Conservation (phyloP, 2,888 invertebrate genomes). For the Helicoverpa assulta region DNA sequence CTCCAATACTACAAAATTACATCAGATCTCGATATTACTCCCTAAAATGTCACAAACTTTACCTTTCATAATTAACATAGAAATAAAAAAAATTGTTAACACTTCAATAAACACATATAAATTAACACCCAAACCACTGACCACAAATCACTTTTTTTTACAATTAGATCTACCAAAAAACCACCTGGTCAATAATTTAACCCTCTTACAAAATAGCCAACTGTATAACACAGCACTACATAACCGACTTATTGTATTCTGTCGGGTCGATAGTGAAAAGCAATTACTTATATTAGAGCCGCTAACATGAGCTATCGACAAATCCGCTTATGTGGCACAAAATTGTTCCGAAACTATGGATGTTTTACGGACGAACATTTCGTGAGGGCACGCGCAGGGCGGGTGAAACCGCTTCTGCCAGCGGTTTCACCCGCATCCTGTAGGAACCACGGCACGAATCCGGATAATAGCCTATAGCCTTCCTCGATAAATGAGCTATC, state of each 20-base stretch:
- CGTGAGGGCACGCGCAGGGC: neutral
- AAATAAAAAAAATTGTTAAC: too few relatives aligned
- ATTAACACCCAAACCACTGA: too few relatives aligned
- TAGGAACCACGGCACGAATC: too few relatives aligned
- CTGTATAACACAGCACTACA: constrained; percentile 11
- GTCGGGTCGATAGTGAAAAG: constrained; percentile 51
- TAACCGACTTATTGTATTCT: constrained; percentile 31
- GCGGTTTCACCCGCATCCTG: too few relatives aligned
- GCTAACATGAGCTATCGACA: constrained; percentile 57
- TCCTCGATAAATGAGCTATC: too few relatives aligned
- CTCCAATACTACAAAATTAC: too few relatives aligned
- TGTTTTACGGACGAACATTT: constrained; percentile 35
- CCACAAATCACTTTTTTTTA: neutral
- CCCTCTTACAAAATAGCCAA: neutral
- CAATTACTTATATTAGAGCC: constrained; percentile 67
- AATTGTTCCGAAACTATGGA: constrained; percentile 64
- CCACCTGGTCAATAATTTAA: neutral
- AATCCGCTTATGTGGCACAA: constrained; percentile 69
- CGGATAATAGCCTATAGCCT: too few relatives aligned
- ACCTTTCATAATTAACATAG: too few relatives aligned
- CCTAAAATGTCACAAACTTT: too few relatives aligned
- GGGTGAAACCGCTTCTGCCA: too few relatives aligned
- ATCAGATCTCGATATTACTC: too few relatives aligned
- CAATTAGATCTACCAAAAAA: neutral
- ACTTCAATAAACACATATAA: too few relatives aligned